These are phyloP conservation scores for Phania funesta DNA, from an alignment of 2,888 invertebrate genomes.

Conservation along the genomic window DNA sequence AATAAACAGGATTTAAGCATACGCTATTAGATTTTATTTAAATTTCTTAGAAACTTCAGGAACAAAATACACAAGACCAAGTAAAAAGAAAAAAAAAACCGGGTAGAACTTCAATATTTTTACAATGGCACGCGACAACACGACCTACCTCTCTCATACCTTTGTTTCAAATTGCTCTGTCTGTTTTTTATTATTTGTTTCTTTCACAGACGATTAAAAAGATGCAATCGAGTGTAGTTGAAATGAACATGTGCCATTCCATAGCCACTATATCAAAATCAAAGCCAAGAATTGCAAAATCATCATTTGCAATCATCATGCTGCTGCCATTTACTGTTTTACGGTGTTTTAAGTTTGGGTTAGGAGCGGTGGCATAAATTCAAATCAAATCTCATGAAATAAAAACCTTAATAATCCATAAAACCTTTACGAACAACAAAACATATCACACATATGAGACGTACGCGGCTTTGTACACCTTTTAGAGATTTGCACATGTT, in stretches of 20 bases:
- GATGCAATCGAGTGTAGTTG: slow-evolving; percentile 63
- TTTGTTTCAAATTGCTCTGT: slow-evolving; percentile 4
- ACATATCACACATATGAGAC: slow-evolving; percentile 64
- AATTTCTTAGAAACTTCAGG: not conserved
- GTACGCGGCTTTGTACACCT: slow-evolving; percentile 69
- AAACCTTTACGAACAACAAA: slow-evolving; percentile 60
- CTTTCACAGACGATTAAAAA: slow-evolving; percentile 45
- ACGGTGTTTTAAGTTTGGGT: slow-evolving; percentile 8
- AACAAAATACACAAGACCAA: slow-evolving; percentile 35
- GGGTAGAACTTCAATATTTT: slow-evolving; percentile 39
- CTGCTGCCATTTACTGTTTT: not conserved
- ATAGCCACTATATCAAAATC: slow-evolving; percentile 44
- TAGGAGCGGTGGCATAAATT: slow-evolving; percentile 47
- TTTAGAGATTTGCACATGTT: slow-evolving; percentile 65
- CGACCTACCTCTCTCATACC: slow-evolving; percentile 66
- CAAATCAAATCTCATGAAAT: slow-evolving; percentile 60
- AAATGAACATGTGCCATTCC: slow-evolving; percentile 64
- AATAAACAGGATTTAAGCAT: slow-evolving; percentile 3
- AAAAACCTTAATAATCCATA: slow-evolving; percentile 69
- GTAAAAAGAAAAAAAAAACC: not conserved
- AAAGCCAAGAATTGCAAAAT: slow-evolving; percentile 48
- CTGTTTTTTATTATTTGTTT: slow-evolving; percentile 16
- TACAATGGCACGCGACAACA: slow-evolving; percentile 62
- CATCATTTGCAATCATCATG: slow-evolving; percentile 47
- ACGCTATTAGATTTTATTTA: slow-evolving; percentile 19